These are phyloP conservation scores for Pangasianodon hypophthalmus DNA, from an alignment of 2,113 vertebrate genomes.

Conservation along the genomic window DNA sequence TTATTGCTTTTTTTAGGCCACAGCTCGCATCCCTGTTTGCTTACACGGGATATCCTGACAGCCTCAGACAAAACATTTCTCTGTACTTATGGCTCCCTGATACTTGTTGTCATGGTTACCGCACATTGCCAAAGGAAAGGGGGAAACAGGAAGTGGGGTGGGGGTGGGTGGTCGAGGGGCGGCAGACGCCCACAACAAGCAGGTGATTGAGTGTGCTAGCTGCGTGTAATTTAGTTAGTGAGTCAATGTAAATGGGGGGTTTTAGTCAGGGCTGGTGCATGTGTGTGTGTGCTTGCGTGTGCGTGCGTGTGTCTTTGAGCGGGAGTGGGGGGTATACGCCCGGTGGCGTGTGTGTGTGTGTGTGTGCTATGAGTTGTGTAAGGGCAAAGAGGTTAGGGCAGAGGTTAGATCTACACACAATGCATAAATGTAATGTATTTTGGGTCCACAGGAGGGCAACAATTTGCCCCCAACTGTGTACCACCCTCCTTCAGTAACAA, in stretches of 20 bases:
- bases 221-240: conserved; percentile 48
- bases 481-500: conserved; percentile 3
- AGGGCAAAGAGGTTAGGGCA: neutral
- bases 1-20: conserved; percentile 15
- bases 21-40: conserved; percentile 23
- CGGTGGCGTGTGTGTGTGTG: neutral
- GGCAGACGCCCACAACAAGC: conserved; percentile 23
- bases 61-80: conserved; percentile 49
- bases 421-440: conserved; percentile 23
- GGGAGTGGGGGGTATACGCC: neutral
- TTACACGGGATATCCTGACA: conserved; percentile 40
- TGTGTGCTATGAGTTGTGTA: neutral
- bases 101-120: conserved; percentile 60
- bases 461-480: conserved; percentile 11
- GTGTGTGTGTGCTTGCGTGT: neutral
- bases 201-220: conserved; percentile 46
- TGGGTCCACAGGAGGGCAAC: conserved; percentile 42
- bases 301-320: neutral
- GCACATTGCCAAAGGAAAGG: neutral
- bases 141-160: conserved; percentile 35
- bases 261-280: neutral
- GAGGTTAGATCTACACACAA: conserved; percentile 2
- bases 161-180: conserved; percentile 10
- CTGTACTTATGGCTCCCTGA: conserved; percentile 55
- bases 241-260: conserved; percentile 17